phyloP scores from a whole-genome alignment of 2,113 vertebrate species.

The Microtus pennsylvanicus region DNA sequence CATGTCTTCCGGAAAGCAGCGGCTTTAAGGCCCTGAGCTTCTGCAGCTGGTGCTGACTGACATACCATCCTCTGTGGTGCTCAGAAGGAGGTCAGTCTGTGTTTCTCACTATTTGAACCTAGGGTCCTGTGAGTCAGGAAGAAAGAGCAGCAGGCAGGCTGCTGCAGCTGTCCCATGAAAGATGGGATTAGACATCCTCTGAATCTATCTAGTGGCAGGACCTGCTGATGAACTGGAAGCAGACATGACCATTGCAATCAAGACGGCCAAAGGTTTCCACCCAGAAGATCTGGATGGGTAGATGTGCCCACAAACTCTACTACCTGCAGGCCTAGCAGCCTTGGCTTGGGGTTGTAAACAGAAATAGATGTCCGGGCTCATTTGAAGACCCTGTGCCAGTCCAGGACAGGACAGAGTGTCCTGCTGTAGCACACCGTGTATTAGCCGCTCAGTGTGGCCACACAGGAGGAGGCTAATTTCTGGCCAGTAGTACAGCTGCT shows the following conservation, averaged over 20 bases:
- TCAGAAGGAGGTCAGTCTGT: background rate
- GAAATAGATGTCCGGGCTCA: background rate
- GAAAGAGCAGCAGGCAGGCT: background rate
- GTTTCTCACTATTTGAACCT: background rate
- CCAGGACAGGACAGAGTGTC: background rate
- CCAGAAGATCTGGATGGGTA: background rate
- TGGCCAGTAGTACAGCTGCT: background rate
- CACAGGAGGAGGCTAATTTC: background rate
- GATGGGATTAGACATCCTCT: background rate
- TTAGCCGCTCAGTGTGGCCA: background rate
- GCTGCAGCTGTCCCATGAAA: background rate
- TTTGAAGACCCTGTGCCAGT: background rate
- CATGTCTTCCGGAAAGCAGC: background rate
- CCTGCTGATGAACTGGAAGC: background rate
- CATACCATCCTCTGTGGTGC: background rate
- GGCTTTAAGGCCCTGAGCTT: background rate
- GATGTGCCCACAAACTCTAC: background rate
- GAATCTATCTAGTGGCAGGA: background rate
- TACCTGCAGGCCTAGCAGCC: background rate
- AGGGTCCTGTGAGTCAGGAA: background rate
- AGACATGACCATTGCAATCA: background rate
- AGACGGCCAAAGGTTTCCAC: background rate
- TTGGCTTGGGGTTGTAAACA: background rate
- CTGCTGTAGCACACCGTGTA: background rate
- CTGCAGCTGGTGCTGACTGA: background rate